Conservation (phyloP, 2,113 vertebrate genomes). For the Peromyscus leucopus region DNA sequence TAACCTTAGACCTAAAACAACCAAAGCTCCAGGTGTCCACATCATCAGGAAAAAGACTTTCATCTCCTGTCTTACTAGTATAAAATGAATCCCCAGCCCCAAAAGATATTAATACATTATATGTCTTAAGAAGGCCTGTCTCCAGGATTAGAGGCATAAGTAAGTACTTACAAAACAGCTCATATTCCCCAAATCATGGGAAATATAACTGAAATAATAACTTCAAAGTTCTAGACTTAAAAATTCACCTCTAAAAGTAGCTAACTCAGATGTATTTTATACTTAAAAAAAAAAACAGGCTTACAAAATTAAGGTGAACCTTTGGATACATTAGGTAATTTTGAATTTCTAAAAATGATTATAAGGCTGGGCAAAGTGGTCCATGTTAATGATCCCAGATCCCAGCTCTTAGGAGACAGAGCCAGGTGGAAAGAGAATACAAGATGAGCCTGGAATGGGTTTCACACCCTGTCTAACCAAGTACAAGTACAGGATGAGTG, state of each 20-base stretch:
- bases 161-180: background rate
- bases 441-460: background rate
- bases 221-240: background rate
- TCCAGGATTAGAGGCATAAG: background rate
- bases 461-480: background rate
- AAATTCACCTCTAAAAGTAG: background rate
- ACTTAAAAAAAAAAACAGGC: background rate
- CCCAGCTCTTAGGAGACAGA: background rate
- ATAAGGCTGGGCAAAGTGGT: background rate
- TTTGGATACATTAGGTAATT: background rate
- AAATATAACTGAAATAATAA: conserved; percentile 23
- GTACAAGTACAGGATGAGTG: background rate
- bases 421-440: background rate
- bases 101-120: background rate
- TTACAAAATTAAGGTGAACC: background rate
- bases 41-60: background rate
- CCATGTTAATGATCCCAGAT: too few species aligned
- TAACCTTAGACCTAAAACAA: background rate
- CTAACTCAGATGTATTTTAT: background rate
- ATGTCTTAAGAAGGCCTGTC: background rate
- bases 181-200: background rate
- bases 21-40: background rate
- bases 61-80: background rate
- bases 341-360: background rate
- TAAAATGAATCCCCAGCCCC: conserved; percentile 1